These are phyloP conservation scores for Bemisia tabaci DNA, from an alignment of 1,140 invertebrate species.

Conservation along the genomic window DNA sequence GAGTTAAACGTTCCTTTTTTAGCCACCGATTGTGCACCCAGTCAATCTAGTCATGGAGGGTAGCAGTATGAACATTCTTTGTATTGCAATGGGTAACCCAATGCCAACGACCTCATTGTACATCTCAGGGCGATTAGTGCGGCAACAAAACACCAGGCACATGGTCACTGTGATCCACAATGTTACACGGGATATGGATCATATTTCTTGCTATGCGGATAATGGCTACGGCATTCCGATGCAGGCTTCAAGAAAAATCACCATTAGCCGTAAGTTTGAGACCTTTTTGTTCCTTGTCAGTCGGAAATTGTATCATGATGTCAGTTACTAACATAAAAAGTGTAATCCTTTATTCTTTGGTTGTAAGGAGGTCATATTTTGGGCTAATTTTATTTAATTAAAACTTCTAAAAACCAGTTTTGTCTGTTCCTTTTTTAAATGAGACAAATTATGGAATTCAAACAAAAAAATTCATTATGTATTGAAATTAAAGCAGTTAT, in stretches of 20 bases:
- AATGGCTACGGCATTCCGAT: conserved; percentile 72
- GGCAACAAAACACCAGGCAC: conserved; percentile 59
- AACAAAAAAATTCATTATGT: too few species aligned
- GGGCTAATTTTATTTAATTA: too few species aligned
- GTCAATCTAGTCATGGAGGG: conserved; percentile 66
- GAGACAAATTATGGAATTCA: too few species aligned
- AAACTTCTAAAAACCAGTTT: too few species aligned
- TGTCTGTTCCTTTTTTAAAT: too few species aligned
- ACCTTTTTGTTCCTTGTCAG: too few species aligned
- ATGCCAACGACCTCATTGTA: conserved; percentile 68
- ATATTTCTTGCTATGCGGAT: conserved; percentile 70
- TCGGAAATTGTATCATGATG: too few species aligned
- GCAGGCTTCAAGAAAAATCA: conserved; percentile 58
- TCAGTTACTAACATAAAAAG: too few species aligned
- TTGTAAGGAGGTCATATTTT: too few species aligned
- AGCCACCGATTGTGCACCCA: conserved; percentile 67
- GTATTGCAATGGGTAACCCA: conserved; percentile 67
- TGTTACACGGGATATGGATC: conserved; percentile 64
- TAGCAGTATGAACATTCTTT: conserved; percentile 66
- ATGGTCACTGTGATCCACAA: conserved; percentile 69
- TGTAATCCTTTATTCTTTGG: too few species aligned
- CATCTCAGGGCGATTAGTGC: conserved; percentile 53
- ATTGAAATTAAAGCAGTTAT: too few species aligned
- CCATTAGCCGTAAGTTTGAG: conserved; percentile 56
- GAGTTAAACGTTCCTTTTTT: conserved; percentile 22